Conservation (phyloP, 1,140 invertebrate species). For the Rhagoletis zephyria region DNA sequence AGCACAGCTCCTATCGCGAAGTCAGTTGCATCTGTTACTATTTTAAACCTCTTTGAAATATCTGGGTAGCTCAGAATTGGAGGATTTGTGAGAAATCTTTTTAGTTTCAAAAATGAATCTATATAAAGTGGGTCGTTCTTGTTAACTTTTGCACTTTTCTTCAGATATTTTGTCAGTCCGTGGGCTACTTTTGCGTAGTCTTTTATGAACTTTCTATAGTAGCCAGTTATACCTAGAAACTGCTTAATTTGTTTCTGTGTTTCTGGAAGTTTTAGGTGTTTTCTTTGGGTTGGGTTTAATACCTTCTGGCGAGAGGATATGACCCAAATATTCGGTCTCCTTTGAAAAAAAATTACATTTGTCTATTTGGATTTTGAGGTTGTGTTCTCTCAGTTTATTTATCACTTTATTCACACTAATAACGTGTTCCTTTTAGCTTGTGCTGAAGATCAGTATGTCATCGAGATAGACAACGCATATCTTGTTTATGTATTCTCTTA, state of each 20-base stretch:
- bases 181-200: conserved; percentile 58
- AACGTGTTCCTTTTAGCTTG: conserved; percentile 44
- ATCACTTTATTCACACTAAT: not conserved
- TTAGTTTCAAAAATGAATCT: conserved; percentile 53
- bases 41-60: conserved; percentile 48
- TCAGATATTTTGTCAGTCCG: conserved; percentile 57
- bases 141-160: conserved; percentile 57
- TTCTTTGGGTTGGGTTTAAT: conserved; percentile 58
- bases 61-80: conserved; percentile 54
- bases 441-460: conserved; percentile 37
- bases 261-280: conserved; percentile 56
- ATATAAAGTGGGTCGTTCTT: conserved; percentile 18
- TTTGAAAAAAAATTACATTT: conserved; percentile 53
- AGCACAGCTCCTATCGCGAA: conserved; percentile 45
- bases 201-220: conserved; percentile 58
- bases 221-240: conserved; percentile 57
- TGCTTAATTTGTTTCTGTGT: conserved; percentile 56
- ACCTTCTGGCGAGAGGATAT: conserved; percentile 55
- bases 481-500: not conserved
- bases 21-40: conserved; percentile 60
- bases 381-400: not conserved
- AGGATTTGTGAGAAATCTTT: no score
- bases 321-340: conserved; percentile 57
- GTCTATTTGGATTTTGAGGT: conserved; percentile 43
- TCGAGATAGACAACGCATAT: conserved; percentile 25